These are phyloP conservation scores for Sialia sialis DNA, from an alignment of 2,113 vertebrate species.

Conservation along the genomic window DNA sequence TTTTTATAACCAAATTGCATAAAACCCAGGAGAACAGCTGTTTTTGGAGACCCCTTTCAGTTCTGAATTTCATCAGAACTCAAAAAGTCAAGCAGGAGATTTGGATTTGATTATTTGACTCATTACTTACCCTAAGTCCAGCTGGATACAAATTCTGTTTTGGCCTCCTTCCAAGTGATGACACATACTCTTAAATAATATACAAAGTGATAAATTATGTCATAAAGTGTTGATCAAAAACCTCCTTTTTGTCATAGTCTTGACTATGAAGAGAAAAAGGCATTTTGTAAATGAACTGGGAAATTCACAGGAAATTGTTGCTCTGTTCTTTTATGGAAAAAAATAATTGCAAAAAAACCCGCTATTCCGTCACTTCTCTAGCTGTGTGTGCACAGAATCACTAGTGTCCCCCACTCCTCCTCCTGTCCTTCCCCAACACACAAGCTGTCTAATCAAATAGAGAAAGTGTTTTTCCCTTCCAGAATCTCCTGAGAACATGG, in stretches of 20 bases:
- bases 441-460: neutral
- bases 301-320: neutral
- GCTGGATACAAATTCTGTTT: neutral
- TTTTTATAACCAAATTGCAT: neutral
- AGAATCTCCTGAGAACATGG: neutral
- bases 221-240: neutral
- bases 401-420: neutral
- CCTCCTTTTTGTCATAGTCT: neutral
- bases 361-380: neutral
- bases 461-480: neutral
- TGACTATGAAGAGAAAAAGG: neutral
- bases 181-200: neutral
- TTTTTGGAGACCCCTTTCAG: neutral
- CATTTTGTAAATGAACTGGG: neutral
- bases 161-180: neutral
- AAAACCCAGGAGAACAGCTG: neutral
- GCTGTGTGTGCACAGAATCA: fast-evolving
- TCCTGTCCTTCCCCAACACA: neutral
- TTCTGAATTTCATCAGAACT: constrained; percentile 6
- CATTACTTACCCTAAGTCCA: neutral
- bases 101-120: neutral
- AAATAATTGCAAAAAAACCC: neutral
- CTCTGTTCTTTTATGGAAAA: neutral
- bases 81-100: neutral
- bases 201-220: neutral